Base-by-base conservation (phyloP, 2,888 invertebrate genomes). In the Diplazon laetatorius region DNA sequence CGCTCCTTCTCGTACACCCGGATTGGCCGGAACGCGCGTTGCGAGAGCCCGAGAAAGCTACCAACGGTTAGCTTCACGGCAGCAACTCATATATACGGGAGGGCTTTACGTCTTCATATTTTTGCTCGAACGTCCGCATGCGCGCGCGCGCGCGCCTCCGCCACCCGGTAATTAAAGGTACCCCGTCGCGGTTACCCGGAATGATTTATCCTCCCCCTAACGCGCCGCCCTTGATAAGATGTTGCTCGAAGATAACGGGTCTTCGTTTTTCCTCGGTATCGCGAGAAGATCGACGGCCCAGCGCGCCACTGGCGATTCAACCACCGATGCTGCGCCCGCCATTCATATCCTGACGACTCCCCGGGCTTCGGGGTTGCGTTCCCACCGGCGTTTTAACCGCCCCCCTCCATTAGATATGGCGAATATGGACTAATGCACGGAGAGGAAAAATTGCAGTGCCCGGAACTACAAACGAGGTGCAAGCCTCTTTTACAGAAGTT, bases 61-160 rank as follows among this genome's bases (percentile, higher is more conserved):
- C 42, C 66, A 81, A 85, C 84, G 84, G 85, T n/a, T n/a, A 84
- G 83, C 82, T 80, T 79, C 82, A 82, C 83, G 80, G 81, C 82
- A 82, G 80, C 80, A 76, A 73, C 72, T 72, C 46, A 66, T 82
- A 80, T 39, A 66, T 82, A 80, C 42, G 75, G 79, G 86, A 85
- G 85, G 86, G 87, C 86, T 88, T 88, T 88, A 87, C 88, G 85
- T 88, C 88, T 88, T 88, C 85, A 88, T 87, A 88, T 87, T 88
- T 88, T 88, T 88, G 81, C 82, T 76, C 60, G 76, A 68, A 71
- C 68, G 48, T 70, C 80, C 79, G 82, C 83, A 65, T 46, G 48
- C 72, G 62, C 77, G 75, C 62, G 48, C 76, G 82, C 83, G 66
- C 55, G 48, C 72, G 62, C 77, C 68, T 55, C 39, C 76, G 63